These are phyloP conservation scores for Pocillopora meandrina DNA, from an alignment of 92 coral and sea anemone species.

Conservation along the genomic window DNA sequence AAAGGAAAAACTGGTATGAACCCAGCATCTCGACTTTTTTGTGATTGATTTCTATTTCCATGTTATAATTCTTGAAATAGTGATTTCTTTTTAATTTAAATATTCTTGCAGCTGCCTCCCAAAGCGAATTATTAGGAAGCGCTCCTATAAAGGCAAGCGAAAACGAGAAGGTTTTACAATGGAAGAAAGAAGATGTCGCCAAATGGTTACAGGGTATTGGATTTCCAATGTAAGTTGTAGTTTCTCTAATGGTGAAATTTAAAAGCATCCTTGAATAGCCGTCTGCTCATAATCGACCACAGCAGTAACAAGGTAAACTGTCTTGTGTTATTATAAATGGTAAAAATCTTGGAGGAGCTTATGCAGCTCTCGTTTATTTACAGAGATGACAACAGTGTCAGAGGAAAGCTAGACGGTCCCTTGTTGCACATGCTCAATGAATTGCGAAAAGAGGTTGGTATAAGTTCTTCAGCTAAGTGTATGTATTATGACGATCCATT, in stretches of 20 bases:
- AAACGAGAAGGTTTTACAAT: constrained; percentile 40
- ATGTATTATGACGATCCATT: no score
- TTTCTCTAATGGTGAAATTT: not conserved
- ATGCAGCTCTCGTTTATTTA: not conserved
- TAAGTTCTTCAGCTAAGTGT: no score
- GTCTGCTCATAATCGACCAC: no score
- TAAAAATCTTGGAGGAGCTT: not conserved
- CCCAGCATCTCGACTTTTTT: no score
- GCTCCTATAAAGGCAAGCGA: not conserved
- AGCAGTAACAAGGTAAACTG: not conserved
- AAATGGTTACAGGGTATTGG: constrained; percentile 64
- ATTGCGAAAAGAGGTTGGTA: constrained; percentile 62
- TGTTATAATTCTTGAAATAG: not conserved
- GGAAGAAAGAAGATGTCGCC: constrained; percentile 68
- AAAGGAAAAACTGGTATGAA: constrained; percentile 18
- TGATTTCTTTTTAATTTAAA: not conserved
- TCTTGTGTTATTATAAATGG: no score
- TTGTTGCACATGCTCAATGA: constrained; percentile 61
- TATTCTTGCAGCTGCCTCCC: constrained; percentile 13
- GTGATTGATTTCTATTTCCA: not conserved
- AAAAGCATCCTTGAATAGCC: not conserved
- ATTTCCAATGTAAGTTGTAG: constrained; percentile 41
- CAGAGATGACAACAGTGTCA: constrained; percentile 46
- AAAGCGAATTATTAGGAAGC: constrained; percentile 1
- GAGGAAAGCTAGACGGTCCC: constrained; percentile 65